Evolutionary conservation across 2,888 invertebrate species (phyloP), one percentile per base, ranked within the genome.

Genomic region (Diogma glabrata): DNA sequence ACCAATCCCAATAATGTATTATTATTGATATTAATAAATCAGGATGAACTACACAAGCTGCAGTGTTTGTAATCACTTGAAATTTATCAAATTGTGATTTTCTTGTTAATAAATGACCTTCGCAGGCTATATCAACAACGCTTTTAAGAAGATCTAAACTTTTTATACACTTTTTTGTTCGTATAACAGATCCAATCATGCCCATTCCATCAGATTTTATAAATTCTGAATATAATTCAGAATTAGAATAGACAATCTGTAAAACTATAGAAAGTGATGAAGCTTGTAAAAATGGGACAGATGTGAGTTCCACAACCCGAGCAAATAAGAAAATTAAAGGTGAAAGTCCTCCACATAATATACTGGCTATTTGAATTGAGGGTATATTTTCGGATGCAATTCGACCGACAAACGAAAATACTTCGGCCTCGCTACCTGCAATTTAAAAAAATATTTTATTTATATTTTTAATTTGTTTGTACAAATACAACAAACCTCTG

Each of bases 321-420:
- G 84, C 84, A 60, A 81, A 82, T 0, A 85, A 67, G 56, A 79
- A 82, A 2, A 85, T 67, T 59, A 84, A 73, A 45, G 79, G 69
- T 8, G 80, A 77, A 1, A 79, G 71, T 1, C 84, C 84, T 1
- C 84, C 84, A 19, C 62, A 63, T 8, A 70, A 59, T 5, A 62
- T 57, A 16, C 66, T 62, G 8, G 71, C 63, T 4, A 64, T 62
- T 54, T 66, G 67, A 14, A 70, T 53, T 2, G 70, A 65, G 36
- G 62, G 59, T 1, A 68, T 57, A 36, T 60, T 58, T 43, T 63
- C 63, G 46, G 63, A 60, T 28, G 55, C 14, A 47, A 67, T 53
- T 30, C 63, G 61, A 20, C 48, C 12, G 0, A 68, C 69, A 52
- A 66, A 66, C 4, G 63, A 62, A 49, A 69, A 62, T 14, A 67